phyloP scores from a whole-genome alignment of 2,888 invertebrate genomes.

The Lottia scabra region DNA sequence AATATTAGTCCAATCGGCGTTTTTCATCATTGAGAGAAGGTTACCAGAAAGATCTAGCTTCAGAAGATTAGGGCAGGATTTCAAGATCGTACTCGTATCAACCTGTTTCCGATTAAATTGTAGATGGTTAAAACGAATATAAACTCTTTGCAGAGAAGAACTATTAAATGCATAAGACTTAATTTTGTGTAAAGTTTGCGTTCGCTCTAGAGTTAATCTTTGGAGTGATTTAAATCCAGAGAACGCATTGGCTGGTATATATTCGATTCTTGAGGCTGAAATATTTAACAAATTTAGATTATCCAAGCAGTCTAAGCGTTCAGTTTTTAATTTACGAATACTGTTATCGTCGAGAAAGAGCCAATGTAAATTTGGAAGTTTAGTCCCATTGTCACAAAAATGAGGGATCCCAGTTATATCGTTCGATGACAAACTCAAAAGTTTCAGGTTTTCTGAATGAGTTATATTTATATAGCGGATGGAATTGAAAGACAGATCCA shows the following conservation, averaged over 20 bases:
- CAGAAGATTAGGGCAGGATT: neutral
- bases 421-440: neutral
- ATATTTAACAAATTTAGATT: neutral
- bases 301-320: neutral
- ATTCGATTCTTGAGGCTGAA: neutral
- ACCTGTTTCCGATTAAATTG: neutral
- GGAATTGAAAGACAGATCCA: neutral
- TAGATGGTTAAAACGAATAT: neutral
- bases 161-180: neutral
- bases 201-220: neutral
- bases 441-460: neutral
- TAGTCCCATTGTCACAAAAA: neutral
- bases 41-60: neutral
- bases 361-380: neutral
- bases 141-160: neutral
- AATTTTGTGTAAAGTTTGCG: neutral
- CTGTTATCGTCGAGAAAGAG: neutral
- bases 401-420: neutral
- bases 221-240: neutral
- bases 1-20: neutral
- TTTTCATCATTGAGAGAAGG: neutral
- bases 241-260: neutral
- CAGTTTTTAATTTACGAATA: neutral
- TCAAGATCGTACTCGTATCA: neutral
- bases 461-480: neutral